phyloP scores from a whole-genome alignment of 2,888 invertebrate species.

The Eudemis profundana region DNA sequence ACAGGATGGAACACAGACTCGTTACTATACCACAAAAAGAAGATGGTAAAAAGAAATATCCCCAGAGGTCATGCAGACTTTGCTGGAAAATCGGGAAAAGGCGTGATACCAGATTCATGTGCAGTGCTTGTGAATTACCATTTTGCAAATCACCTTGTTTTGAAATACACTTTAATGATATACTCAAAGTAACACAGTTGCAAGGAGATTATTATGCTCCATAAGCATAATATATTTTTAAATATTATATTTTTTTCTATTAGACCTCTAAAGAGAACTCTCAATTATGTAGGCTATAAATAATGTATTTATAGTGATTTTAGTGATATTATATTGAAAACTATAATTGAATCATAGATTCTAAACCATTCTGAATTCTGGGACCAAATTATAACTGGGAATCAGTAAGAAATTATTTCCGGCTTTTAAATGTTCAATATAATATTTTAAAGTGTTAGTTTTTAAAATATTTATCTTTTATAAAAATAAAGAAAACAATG shows the following conservation, averaged over 20 bases:
- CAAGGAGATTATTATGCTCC: constrained; percentile 79
- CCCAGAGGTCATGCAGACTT: constrained; percentile 80
- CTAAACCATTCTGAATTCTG: constrained; percentile 51
- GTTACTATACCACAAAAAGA: constrained; percentile 83
- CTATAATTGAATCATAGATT: constrained; percentile 63
- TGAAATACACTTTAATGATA: constrained; percentile 79
- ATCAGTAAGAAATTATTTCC: constrained; percentile 22
- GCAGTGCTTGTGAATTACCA: constrained; percentile 78
- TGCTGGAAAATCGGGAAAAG: constrained; percentile 82
- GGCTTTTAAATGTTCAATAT: constrained; percentile 15
- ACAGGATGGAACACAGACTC: constrained; percentile 73
- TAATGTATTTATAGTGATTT: constrained; percentile 39
- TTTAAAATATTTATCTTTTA: constrained; percentile 45
- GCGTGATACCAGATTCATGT: constrained; percentile 82
- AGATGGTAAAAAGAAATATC: constrained; percentile 84
- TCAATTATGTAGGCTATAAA: constrained; percentile 50
- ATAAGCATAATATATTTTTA: constrained; percentile 58
- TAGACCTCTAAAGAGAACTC: constrained; percentile 55
- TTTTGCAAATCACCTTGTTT: constrained; percentile 83
- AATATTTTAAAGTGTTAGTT: constrained; percentile 19
- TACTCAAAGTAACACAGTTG: constrained; percentile 76
- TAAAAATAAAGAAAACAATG: constrained; percentile 49
- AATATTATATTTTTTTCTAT: constrained; percentile 46
- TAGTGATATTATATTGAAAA: constrained; percentile 34
- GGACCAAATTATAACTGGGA: constrained; percentile 59